These are phyloP conservation scores for Sceloporus undulatus DNA, from an alignment of 2,113 vertebrate species.

Conservation along the genomic window DNA sequence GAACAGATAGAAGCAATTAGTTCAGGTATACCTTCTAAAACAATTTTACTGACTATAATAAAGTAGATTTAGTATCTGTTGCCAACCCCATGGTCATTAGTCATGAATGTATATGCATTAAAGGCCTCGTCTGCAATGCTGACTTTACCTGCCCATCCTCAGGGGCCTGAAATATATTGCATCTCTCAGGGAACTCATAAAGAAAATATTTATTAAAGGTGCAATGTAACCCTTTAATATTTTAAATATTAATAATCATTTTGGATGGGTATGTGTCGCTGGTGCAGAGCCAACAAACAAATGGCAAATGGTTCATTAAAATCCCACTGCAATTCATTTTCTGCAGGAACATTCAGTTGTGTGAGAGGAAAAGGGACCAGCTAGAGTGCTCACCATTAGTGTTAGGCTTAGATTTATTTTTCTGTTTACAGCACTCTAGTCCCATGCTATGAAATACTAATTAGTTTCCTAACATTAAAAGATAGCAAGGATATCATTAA, in stretches of 20 bases:
- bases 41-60: constrained; percentile 59
- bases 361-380: constrained; percentile 26
- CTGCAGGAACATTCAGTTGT: constrained; percentile 32
- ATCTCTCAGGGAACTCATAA: constrained; percentile 56
- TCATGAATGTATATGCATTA: constrained; percentile 52
- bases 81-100: constrained; percentile 55
- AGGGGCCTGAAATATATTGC: constrained; percentile 53
- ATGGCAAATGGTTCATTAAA: constrained; percentile 48
- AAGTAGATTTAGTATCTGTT: constrained; percentile 59
- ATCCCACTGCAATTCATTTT: constrained; percentile 36
- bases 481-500: constrained; percentile 21
- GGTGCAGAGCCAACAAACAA: constrained; percentile 51
- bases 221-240: constrained; percentile 60
- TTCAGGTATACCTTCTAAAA: constrained; percentile 51
- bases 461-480: constrained; percentile 38
- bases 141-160: constrained; percentile 57
- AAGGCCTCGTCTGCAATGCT: constrained; percentile 8
- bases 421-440: constrained; percentile 30
- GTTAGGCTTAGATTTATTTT: constrained; percentile 33
- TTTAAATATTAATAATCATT: constrained; percentile 70
- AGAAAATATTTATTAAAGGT: constrained; percentile 65
- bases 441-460: constrained; percentile 29
- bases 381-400: constrained; percentile 22
- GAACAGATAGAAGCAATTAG: constrained; percentile 43
- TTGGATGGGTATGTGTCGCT: constrained; percentile 63